Evolutionary conservation across 2,113 vertebrate genomes (phyloP).

Genomic region (Mastomys natalensis): DNA sequence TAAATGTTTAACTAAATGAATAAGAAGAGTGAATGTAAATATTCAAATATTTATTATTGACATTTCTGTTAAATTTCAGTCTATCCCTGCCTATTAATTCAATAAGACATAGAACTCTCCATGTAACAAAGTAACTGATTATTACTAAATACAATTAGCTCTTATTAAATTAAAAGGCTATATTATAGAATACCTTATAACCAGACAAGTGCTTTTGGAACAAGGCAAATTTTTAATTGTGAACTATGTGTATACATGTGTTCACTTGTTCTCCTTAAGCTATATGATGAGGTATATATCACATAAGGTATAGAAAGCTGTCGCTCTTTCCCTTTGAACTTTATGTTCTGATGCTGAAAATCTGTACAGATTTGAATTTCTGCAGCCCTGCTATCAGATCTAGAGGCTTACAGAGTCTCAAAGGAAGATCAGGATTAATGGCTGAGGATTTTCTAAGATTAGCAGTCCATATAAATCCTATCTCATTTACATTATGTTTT

Average conservation of each 20-base stretch:
- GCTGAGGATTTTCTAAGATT: neutral
- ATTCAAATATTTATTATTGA: neutral
- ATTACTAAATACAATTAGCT: neutral
- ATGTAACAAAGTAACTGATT: neutral
- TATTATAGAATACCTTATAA: neutral
- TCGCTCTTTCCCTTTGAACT: neutral
- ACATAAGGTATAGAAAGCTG: neutral
- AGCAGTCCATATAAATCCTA: neutral
- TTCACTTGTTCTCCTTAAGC: neutral
- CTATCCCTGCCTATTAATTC: neutral
- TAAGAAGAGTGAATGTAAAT: constrained; percentile 15
- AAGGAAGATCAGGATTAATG: neutral
- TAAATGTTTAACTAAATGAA: neutral
- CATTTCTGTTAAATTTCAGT: neutral
- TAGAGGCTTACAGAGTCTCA: neutral
- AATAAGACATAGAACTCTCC: neutral
- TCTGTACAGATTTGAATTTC: neutral
- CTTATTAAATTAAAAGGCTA: neutral
- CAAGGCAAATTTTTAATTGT: neutral
- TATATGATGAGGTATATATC: neutral
- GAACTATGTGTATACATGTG: neutral
- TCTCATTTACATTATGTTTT: neutral
- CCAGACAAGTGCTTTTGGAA: neutral
- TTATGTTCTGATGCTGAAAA: neutral
- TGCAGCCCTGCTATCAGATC: neutral